A percentile compares a stretch with the other conserved stretches of the same genome.
These are phyloP conservation scores for Agrotis puta DNA, from an alignment of 2,888 invertebrate genomes.

Conservation along the genomic window DNA sequence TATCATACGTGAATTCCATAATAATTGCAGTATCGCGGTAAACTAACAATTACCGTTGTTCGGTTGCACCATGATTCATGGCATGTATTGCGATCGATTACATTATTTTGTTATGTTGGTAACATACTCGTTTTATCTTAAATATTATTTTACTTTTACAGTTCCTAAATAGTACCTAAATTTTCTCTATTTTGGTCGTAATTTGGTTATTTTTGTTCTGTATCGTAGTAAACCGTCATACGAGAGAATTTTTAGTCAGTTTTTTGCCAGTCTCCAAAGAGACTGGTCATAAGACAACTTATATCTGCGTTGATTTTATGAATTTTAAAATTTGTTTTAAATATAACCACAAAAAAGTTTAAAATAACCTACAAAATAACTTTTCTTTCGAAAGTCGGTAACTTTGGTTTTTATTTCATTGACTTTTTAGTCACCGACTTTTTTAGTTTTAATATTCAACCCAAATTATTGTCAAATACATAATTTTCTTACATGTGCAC, in stretches of 20 bases:
- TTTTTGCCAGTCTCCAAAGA: no score
- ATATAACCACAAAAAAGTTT: no score
- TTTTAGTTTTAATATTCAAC: no score
- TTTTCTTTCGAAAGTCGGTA: no score
- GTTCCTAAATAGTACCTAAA: neutral
- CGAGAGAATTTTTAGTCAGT: neutral
- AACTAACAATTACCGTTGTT: conserved; percentile 15
- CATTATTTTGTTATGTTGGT: conserved; percentile 7
- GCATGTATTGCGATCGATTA: conserved; percentile 5
- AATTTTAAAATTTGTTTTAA: no score
- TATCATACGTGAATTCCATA: neutral
- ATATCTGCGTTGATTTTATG: neutral
- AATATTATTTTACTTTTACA: neutral
- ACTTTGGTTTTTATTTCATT: no score
- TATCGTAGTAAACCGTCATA: neutral
- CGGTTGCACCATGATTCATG: conserved; percentile 32
- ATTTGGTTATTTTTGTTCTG: neutral
- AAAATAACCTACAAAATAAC: no score
- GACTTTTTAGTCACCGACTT: no score
- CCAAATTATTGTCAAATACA: no score
- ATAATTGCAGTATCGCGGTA: no score
- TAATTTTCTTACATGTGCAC: no score
- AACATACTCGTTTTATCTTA: conserved; percentile 16
- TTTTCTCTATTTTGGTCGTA: neutral
- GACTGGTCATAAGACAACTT: no score